Base-by-base conservation (phyloP, 2,888 invertebrate genomes). In the Halictus quadricinctus region DNA sequence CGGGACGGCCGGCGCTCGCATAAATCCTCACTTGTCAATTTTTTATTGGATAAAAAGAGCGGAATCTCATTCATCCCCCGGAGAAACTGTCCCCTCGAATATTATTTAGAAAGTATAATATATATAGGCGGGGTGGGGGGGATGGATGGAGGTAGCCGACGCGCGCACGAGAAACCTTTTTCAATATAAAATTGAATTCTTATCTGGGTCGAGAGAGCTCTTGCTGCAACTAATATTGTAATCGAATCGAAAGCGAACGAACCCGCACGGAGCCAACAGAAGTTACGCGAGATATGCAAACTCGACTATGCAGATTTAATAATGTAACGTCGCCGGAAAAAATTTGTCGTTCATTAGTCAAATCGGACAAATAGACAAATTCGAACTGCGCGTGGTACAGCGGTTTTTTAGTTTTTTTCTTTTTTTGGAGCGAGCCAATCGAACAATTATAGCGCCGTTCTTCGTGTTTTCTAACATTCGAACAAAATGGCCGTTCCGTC, bases 241-340 rank as follows among this genome's bases (percentile, higher is more conserved):
- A 69, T 69, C 69, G 41, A 29, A 74, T 72, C 64, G 72, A 81
- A 81, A 58, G 75, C 50, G 50, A 80, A 64, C 70, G 74, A 60
- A 76, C 15, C 12, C 41, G 43, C 15, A 64, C 60, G 7, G 36
- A 3, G 36, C 15, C 29, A 58, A 48, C 60, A 29, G 43, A 69
- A 41, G 41, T 41, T 21, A 21, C 69, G 36, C 41, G 69, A 36
- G 41, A 69, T 69, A 69, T 69, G 69, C 21, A 69, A 69, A 69
- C 21, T 41, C 69, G 36, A 41, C 36, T 69, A 69, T 69, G 69
- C 69, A 69, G 21, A 66, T 66, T 21, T 36, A 66, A 66, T 66
- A 66, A 36, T 18, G 69, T 12, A 69, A 69, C 21, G 69, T 18
- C 10, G 12, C 4, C 3, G 41, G 21, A 41, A 41, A 10, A 29